Evolutionary conservation across 1,140 invertebrate genomes (phyloP), one percentile per base, ranked within the genome.

Genomic region (Platyscapa corneri): DNA sequence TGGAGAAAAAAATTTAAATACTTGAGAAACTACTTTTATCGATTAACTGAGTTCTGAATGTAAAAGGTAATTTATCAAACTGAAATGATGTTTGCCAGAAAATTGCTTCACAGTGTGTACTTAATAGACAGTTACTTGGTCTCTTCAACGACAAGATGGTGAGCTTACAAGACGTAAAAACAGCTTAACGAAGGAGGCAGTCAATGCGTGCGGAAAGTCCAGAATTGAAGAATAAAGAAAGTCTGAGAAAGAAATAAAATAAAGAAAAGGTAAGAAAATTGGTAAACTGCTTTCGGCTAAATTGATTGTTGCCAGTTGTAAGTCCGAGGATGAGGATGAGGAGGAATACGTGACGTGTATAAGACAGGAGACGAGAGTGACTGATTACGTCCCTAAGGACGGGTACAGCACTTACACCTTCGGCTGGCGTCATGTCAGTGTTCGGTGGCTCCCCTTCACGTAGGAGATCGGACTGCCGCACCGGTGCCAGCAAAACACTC

Each of bases 251-350:
- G 53, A 79, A 42, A 79, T 42, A 81, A 46, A n/a, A 6, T 32
- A 46, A 16, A 53, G 30, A 10, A 72, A 78, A 76, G 65, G 85
- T 20, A 23, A 76, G 74, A 72, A 78, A 82, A 46, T 82, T 60
- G 74, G 84, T 86, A 86, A 86, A 86, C 72, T 86, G 60, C 80
- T 82, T 82, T 77, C 18, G 74, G 56, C 72, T 86, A 86, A 86
- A 86, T 86, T 86, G 84, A 86, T 86, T 86, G 84, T 86, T 86
- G 67, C 84, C 72, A 74, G 70, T 82, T 85, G 84, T 82, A 85
- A 82, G 56, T 77, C 84, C 60, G 39, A 82, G 78, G 77, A 5
- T 27, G 60, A 53, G 53, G 72, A 56, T 49, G 64, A 53, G 53
- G 72, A 56, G 65, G 64, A 82, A 65, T 86, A 86, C 85, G 85